Evolutionary conservation across 2,888 invertebrate species (phyloP).

Genomic region (Cerastis rubricosa): DNA sequence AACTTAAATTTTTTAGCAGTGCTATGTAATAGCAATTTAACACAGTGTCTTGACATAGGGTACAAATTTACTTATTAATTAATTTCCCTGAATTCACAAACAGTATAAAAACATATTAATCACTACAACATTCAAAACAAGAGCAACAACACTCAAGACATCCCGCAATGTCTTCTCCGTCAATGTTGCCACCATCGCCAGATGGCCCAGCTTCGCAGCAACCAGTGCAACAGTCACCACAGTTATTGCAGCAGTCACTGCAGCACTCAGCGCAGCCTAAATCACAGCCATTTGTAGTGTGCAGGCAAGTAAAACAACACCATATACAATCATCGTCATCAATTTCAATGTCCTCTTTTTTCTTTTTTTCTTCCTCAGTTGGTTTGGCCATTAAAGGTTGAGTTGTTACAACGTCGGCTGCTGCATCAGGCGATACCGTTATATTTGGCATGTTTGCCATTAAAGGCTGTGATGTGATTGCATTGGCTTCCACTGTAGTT

Average conservation of each 20-base stretch:
- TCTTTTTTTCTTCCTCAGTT: background rate
- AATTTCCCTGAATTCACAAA: background rate
- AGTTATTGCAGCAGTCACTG: constrained; percentile 21
- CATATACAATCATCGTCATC: background rate
- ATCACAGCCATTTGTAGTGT: background rate
- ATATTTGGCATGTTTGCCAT: background rate
- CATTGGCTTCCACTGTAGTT: background rate
- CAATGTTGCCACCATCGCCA: background rate
- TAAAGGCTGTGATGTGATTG: constrained; percentile 44
- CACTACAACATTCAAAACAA: constrained; percentile 40
- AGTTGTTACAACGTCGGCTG: constrained; percentile 29
- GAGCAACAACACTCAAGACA: constrained; percentile 31
- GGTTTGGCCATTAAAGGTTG: constrained; percentile 27
- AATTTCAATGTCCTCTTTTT: fast-evolving
- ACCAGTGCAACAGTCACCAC: constrained; percentile 33
- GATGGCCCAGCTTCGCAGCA: constrained; percentile 17
- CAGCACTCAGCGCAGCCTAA: constrained; percentile 16
- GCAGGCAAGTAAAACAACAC: background rate
- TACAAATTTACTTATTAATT: background rate
- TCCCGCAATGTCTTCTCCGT: background rate
- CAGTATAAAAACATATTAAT: constrained; percentile 1
- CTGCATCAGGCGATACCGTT: background rate
- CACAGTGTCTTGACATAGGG: background rate
- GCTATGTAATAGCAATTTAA: background rate
- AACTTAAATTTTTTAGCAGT: background rate